Evolutionary conservation across 2,113 vertebrate species (phyloP).

Genomic region (Mugil cephalus): DNA sequence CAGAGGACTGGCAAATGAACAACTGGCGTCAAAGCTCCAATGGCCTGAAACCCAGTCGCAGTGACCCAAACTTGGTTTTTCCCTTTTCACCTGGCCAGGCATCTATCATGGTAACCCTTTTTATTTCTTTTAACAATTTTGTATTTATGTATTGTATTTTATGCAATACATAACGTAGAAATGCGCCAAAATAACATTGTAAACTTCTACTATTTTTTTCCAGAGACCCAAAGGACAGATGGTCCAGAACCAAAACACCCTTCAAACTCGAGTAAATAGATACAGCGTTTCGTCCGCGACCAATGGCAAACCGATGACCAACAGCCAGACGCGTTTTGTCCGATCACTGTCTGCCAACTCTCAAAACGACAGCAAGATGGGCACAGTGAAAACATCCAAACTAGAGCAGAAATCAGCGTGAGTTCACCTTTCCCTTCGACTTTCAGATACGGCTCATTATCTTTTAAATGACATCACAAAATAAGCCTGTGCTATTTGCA

Average conservation of each 20-base stretch:
- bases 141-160: too few relatives aligned
- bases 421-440: background rate
- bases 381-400: slow-evolving; percentile 44
- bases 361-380: slow-evolving; percentile 47
- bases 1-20: slow-evolving; percentile 81
- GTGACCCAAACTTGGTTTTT: slow-evolving; percentile 86
- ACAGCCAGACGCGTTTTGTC: slow-evolving; percentile 53
- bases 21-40: slow-evolving; percentile 79
- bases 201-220: background rate
- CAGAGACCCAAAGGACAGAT: slow-evolving; percentile 59
- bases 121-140: background rate
- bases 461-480: background rate
- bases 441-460: background rate
- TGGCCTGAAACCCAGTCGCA: slow-evolving; percentile 86
- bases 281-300: slow-evolving; percentile 60
- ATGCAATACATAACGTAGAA: background rate
- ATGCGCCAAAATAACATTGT: background rate
- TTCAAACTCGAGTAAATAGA: slow-evolving; percentile 74
- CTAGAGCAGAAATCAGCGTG: slow-evolving; percentile 55
- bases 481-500: background rate
- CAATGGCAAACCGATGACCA: slow-evolving; percentile 17
- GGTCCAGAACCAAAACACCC: slow-evolving; percentile 63
- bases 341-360: slow-evolving; percentile 12
- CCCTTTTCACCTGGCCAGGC: slow-evolving; percentile 14
- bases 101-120: slow-evolving; percentile 44